Base-by-base conservation (phyloP, 2,113 vertebrate species). In the Ciconia boyciana region DNA sequence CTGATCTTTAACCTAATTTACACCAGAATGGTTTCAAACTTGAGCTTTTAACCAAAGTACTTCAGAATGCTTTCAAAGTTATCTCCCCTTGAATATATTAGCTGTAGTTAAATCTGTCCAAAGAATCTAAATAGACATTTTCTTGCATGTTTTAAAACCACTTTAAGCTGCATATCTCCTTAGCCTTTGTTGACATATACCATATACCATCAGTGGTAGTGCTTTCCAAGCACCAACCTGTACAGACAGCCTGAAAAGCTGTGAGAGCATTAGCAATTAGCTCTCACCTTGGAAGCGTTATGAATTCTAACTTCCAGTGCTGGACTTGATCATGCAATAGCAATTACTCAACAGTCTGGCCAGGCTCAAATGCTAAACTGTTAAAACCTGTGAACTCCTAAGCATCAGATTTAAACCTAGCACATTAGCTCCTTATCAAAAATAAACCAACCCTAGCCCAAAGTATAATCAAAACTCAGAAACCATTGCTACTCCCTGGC, bases 181-280 rank as follows among this genome's bases (percentile, higher is more conserved):
- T 70, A 66, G 13, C 13, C 22, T 81, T 89, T 70, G 11, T 31
- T 44, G 44, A 44, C 3, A 57, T 25, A 44, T 4, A 25, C 14
- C 22, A 15, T 9, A 8, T 16, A 93, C 3, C 16, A 28, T 31
- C 3, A 32, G 7, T 20, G 11, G 22, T 3, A 55, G 14, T 0
- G 0, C 3, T 88, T 72, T 69, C 61, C 68, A 64, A 76, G 8
- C 12, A 79, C 13, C n/a, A 52, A 3, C 7, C 10, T 51, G 13
- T 32, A 60, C 16, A 83, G 28, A 20, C 34, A 72, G 28, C 20
- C 16, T 14, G 4, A 25, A 8, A 82, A 94, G 26, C 11, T 69
- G 10, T 11, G 31, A 70, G 55, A 64, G 29, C 21, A 13, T 44
- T 90, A 1, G 3, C 39, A 79, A 13, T 29, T 41, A 49, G 4